Evolutionary conservation across 2,888 invertebrate species (phyloP), one percentile per base, ranked within the genome.

Genomic region (Synergus laeviventris): DNA sequence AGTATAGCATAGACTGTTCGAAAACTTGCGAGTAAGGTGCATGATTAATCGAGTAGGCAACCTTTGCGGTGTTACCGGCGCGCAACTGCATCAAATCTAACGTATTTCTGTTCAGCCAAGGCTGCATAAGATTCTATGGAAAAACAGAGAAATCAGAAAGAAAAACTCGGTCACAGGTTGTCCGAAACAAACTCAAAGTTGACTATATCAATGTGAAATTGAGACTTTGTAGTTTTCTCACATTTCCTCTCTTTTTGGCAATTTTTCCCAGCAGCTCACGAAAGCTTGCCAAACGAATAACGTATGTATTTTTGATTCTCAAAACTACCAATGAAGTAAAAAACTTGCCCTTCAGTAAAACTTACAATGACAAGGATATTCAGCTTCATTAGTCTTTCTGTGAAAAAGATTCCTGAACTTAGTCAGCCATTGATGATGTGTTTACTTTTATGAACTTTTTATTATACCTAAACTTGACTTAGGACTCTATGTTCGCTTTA

Each of bases 1-100:
- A 60, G 61, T 75, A 66, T 21, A 66, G 42, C 24, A n/a, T 59
- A 56, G 14, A 31, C 64, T 49, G 66, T 75, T 82, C 56, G 70
- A 45, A 60, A 77, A 83, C 74, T 83, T 81, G 60, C 73, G 62
- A 59, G 76, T 74, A 76, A 75, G 77, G 78, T 80, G 78, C 77
- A 83, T 82, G 83, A 84, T 84, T 83, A 85, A 85, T 85, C 66
- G 78, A 80, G 76, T 76, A 76, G 76, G 74, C 77, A 81, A 82
- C 81, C 80, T 81, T 83, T 81, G 80, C 73, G 60, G 74, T 76
- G 59, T 77, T n/a, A 61, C 36, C 38, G 31, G 21, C 61, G 45
- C 66, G 39, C 59, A 66, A 42, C 45, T 66, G 77, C 74, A 39
- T 14, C n/a, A 36, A n/a, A 49, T 76, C 31, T 39, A 64, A 45